Evolutionary conservation across 2,888 invertebrate species (phyloP).

Genomic region (Scotopteryx bipunctaria): DNA sequence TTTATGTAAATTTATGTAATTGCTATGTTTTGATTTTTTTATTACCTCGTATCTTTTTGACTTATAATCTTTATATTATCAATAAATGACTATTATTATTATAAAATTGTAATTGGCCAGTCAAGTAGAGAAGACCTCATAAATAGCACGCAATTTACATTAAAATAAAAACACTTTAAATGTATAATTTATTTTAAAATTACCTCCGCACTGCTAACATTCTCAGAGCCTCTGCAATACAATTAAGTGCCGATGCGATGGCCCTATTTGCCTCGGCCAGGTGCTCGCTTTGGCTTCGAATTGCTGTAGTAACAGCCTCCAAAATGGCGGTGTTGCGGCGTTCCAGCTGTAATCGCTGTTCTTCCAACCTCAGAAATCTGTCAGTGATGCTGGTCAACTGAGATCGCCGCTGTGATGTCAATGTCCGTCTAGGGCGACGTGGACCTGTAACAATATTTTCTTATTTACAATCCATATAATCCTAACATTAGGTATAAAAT

Average conservation of each 20-base stretch:
- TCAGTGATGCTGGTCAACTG: conserved; percentile 4
- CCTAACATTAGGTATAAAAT: too few relatives aligned
- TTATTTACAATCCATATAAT: neutral
- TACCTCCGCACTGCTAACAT: conserved; percentile 3
- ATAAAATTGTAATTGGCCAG: neutral
- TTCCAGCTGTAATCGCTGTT: conserved; percentile 7
- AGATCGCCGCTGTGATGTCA: conserved; percentile 5
- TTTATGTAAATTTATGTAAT: too few relatives aligned
- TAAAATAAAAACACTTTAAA: neutral
- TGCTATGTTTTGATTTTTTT: too few relatives aligned
- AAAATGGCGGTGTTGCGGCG: neutral
- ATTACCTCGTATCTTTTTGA: too few relatives aligned
- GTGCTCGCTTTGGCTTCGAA: conserved; percentile 1
- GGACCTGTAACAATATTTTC: conserved; percentile 9
- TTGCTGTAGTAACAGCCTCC: neutral
- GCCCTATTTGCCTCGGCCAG: too few relatives aligned
- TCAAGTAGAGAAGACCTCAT: neutral
- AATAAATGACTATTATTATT: too few relatives aligned
- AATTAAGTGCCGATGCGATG: neutral
- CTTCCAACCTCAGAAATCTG: conserved; percentile 6
- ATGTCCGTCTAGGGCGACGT: conserved; percentile 5
- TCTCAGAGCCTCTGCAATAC: neutral
- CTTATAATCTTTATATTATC: too few relatives aligned
- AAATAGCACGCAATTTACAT: neutral
- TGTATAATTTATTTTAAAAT: too few relatives aligned